These are phyloP conservation scores for Hemaris fuciformis DNA, from an alignment of 2,888 invertebrate species.

Conservation along the genomic window DNA sequence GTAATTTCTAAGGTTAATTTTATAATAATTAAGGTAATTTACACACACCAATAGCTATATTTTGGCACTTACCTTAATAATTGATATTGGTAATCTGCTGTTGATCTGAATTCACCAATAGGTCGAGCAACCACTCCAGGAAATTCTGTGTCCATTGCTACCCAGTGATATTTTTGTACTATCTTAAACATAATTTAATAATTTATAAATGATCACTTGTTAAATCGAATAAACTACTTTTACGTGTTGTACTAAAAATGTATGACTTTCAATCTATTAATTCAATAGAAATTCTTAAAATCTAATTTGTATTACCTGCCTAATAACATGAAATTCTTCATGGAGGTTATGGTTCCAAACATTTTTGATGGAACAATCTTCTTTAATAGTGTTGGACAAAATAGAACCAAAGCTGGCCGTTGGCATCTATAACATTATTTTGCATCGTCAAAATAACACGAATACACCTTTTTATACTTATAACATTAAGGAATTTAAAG, in stretches of 20 bases:
- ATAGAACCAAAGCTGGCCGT: slow-evolving; percentile 84
- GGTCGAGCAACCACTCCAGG: slow-evolving; percentile 98
- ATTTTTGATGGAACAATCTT: slow-evolving; percentile 97
- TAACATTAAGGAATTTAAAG: not conserved
- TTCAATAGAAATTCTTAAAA: not conserved
- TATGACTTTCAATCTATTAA: not conserved
- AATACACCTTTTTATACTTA: not conserved
- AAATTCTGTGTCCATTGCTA: slow-evolving; percentile 99
- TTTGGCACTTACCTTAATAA: slow-evolving; percentile 83
- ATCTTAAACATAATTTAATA: slow-evolving; percentile 64
- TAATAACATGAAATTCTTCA: slow-evolving; percentile 96
- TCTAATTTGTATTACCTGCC: slow-evolving; percentile 83
- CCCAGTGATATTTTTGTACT: slow-evolving; percentile 91
- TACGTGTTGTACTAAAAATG: no score
- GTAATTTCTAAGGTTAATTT: not conserved
- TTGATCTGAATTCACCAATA: slow-evolving; percentile 96
- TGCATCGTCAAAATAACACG: no score
- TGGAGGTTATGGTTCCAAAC: slow-evolving; percentile 99
- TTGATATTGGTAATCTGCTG: slow-evolving; percentile 96
- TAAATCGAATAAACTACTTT: no score
- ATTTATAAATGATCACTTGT: no score
- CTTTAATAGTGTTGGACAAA: slow-evolving; percentile 79
- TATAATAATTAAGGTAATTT: no score
- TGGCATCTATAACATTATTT: slow-evolving; percentile 78
- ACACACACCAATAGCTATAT: not conserved